Evolutionary conservation across 2,888 invertebrate species (phyloP), one percentile per base, ranked within the genome.

Genomic region (Drosophila peninsularis): DNA sequence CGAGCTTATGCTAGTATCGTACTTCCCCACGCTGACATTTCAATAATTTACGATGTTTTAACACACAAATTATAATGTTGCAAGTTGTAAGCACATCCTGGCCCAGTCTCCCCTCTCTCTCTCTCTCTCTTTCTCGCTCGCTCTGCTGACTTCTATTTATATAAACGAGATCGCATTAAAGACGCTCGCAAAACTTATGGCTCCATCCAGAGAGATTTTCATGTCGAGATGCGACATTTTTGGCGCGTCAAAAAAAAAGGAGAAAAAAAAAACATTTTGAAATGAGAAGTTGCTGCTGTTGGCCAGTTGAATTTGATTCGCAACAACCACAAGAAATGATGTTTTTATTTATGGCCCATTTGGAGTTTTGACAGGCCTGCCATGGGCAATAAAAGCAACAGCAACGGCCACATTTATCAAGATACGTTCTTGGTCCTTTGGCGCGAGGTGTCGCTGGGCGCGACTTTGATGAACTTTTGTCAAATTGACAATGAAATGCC

Each of bases 11-110:
- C n/a, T n/a, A n/a, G 27, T 27, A n/a, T 27, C 10, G 17, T 78
- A 75, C 78, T 77, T 75, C 80, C 80, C 80, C 87, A 80, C 85
- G 71, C 68, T 90, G 91, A 88, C 91, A 92, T 90, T 92, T 84
- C 79, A 89, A 91, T 91, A 91, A 92, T 92, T 92, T 91, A 91
- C 88, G 92, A 91, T 90, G 88, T 88, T 91, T 91, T 90, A 91
- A 90, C 91, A 88, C 90, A 86, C 89, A 91, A 90, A 90, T 91
- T 91, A 90, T 91, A 85, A 80, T 91, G 90, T 90, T 88, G 89
- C 88, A 73, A 80, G 75, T 68, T 37, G 61, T 44, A 47, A 24
- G 36, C 55, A 47, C 55, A 65, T 69, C 52, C 75, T 71, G 62
- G 64, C 63, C 44, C 47, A n/a, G 30, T 17, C 44, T 30, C 0